These are phyloP conservation scores for Hippocampus abdominalis DNA, from an alignment of 2,113 vertebrate genomes.

Conservation along the genomic window DNA sequence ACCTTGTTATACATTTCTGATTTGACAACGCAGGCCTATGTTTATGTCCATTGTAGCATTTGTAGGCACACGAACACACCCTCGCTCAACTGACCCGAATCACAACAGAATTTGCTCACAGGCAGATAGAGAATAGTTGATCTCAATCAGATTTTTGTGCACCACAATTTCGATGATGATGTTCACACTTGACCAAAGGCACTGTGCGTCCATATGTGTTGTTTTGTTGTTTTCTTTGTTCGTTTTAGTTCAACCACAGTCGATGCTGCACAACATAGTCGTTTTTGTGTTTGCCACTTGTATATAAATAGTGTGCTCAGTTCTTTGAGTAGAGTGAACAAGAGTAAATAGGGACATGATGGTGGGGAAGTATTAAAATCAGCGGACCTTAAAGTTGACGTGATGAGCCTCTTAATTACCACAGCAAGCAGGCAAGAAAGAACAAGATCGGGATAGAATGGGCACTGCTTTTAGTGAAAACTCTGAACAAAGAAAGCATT, in stretches of 20 bases:
- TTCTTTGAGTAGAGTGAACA: conserved; percentile 65
- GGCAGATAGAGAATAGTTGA: neutral
- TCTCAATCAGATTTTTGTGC: neutral
- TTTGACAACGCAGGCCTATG: neutral
- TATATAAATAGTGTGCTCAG: conserved; percentile 60
- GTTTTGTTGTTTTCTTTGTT: neutral
- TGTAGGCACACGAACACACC: neutral
- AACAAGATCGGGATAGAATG: neutral
- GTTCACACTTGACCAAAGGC: neutral
- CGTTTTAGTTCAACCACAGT: neutral
- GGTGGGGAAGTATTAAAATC: conserved; percentile 70
- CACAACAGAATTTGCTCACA: neutral
- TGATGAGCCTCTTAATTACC: conserved; percentile 63
- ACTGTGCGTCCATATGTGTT: too few species aligned
- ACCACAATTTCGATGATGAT: neutral
- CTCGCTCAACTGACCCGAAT: neutral
- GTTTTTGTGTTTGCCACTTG: conserved; percentile 11
- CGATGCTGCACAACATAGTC: neutral
- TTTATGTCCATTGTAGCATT: neutral
- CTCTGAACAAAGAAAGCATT: conserved; percentile 9
- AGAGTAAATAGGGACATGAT: conserved; percentile 73
- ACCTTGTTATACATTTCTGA: neutral
- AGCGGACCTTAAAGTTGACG: conserved; percentile 68
- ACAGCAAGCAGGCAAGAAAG: neutral
- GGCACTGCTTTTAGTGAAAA: conserved; percentile 9